Evolutionary conservation across 2,888 invertebrate species (phyloP).

Genomic region (Scrobipalpa costella): DNA sequence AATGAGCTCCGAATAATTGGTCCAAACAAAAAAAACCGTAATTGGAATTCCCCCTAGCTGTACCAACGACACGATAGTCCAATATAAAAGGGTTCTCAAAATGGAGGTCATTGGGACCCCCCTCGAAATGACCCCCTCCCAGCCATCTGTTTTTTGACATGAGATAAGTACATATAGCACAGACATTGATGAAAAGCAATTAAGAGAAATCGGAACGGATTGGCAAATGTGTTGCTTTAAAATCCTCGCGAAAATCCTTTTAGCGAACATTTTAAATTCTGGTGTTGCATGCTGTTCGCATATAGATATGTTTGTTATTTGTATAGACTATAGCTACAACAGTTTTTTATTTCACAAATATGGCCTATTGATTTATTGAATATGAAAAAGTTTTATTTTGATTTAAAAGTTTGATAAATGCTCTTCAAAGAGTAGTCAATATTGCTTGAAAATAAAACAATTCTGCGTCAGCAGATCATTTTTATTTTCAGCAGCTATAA

Average conservation of each 20-base stretch:
- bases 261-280: constrained; percentile 3
- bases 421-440: too few relatives aligned
- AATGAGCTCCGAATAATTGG: constrained; percentile 28
- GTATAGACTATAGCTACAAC: not conserved
- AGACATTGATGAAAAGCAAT: constrained; percentile 5
- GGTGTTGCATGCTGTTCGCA: not conserved
- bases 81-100: constrained; percentile 19
- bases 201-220: not conserved
- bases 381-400: not conserved
- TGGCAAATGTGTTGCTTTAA: not conserved
- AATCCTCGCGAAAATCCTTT: not conserved
- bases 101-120: not conserved
- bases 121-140: not conserved
- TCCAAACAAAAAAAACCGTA: constrained; percentile 26
- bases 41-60: constrained; percentile 24
- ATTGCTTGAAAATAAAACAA: too few relatives aligned
- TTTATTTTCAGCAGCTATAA: too few relatives aligned
- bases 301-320: not conserved
- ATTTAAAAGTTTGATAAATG: too few relatives aligned
- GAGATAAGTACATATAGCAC: not conserved
- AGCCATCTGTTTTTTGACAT: not conserved
- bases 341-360: not conserved
- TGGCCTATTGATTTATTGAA: not conserved
- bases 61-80: constrained; percentile 13
- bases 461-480: too few relatives aligned